phyloP scores from a whole-genome alignment of 2,888 invertebrate species.

The Meiosimyza decipiens region DNA sequence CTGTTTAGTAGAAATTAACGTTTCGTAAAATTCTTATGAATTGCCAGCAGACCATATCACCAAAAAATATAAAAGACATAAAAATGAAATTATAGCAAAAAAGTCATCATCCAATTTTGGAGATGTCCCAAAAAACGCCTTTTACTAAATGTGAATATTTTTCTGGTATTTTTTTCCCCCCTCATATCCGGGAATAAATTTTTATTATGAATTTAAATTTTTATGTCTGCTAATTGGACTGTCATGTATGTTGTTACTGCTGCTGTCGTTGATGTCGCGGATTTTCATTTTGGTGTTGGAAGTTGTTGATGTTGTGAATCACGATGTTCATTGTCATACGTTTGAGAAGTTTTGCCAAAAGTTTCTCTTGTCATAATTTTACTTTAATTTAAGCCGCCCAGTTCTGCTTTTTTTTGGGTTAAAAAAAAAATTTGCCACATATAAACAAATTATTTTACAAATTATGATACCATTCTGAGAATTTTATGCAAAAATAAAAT shows the following conservation, averaged over 20 bases:
- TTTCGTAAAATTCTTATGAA: constrained; percentile 61
- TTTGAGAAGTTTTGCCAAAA: neutral
- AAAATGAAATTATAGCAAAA: too few relatives aligned
- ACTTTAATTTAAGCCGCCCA: neutral
- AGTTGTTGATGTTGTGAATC: neutral
- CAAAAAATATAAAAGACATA: neutral
- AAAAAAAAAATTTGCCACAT: too few relatives aligned
- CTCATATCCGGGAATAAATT: constrained; percentile 8
- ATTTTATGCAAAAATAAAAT: too few relatives aligned
- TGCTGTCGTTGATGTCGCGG: neutral
- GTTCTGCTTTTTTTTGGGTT: too few relatives aligned
- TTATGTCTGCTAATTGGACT: constrained; percentile 26
- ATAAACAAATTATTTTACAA: too few relatives aligned
- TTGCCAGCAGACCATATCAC: constrained; percentile 50
- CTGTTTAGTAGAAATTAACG: constrained; percentile 62
- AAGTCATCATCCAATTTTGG: too few relatives aligned
- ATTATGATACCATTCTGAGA: too few relatives aligned
- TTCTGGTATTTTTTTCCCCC: too few relatives aligned
- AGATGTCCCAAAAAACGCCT: too few relatives aligned
- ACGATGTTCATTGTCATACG: too few relatives aligned
- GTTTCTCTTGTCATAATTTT: neutral
- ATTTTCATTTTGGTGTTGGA: neutral
- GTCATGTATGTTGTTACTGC: constrained; percentile 9
- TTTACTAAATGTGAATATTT: too few relatives aligned
- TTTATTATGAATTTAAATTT: constrained; percentile 10